Evolutionary conservation across 2,888 invertebrate genomes (phyloP).

Genomic region (Drosophila merina): DNA sequence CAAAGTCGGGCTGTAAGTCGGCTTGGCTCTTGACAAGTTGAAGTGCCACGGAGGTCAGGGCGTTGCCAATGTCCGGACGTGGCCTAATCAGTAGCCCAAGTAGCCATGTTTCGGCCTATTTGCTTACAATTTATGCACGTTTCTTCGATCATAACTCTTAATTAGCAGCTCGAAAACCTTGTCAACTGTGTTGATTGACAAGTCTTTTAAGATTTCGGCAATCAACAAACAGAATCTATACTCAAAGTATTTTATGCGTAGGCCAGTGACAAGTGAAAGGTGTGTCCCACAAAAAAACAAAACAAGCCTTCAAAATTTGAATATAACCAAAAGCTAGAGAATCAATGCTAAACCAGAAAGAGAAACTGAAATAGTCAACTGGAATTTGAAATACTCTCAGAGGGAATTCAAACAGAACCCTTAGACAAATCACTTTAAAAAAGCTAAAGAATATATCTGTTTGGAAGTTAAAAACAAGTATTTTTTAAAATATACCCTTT

Average conservation of each 20-base stretch:
- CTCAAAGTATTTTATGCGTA: constrained; percentile 55
- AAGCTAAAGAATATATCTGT: no score
- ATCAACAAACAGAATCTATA: constrained; percentile 53
- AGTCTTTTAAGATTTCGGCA: constrained; percentile 70
- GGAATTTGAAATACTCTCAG: constrained; percentile 6
- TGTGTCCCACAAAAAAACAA: constrained; percentile 40
- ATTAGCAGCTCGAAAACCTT: constrained; percentile 71
- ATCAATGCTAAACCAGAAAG: constrained; percentile 30
- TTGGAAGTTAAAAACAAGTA: no score
- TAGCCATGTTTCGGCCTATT: constrained; percentile 32
- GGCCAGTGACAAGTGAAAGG: constrained; percentile 70
- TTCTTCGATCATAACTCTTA: constrained; percentile 79
- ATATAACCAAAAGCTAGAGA: constrained; percentile 33
- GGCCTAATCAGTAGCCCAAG: constrained; percentile 52
- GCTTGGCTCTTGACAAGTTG: constrained; percentile 74
- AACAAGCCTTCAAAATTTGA: background rate
- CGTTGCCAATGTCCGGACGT: constrained; percentile 52
- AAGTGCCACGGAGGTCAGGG: constrained; percentile 58
- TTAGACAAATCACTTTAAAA: no score
- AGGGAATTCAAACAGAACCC: no score
- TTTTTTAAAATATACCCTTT: constrained; percentile 19
- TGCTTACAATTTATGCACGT: constrained; percentile 68
- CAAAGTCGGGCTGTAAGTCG: constrained; percentile 35
- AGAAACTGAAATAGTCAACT: constrained; percentile 19
- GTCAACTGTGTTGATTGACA: constrained; percentile 79